Percentiles rank a stretch among this genome's conserved stretches.
These are phyloP conservation scores for Eulemur coronatus DNA, from an alignment of 2,797 vertebrate genomes.

Conservation along the genomic window DNA sequence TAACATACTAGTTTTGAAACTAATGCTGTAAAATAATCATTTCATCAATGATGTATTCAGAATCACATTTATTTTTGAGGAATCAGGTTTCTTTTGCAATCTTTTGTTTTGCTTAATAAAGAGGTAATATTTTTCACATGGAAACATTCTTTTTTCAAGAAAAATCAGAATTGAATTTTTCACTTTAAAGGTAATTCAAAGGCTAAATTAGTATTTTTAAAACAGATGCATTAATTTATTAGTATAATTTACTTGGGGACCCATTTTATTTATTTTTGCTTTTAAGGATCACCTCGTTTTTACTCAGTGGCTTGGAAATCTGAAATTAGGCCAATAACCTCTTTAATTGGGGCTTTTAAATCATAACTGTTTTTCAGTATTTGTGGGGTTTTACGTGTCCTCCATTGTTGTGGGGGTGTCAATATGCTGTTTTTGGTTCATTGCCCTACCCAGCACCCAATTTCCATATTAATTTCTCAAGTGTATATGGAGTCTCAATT, in stretches of 20 bases:
- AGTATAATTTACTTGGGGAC: background rate
- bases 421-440: background rate
- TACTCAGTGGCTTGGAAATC: background rate
- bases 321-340: background rate
- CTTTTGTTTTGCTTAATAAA: background rate
- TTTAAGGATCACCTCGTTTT: background rate
- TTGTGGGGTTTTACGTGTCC: background rate
- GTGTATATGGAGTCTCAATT: background rate
- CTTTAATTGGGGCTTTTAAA: background rate
- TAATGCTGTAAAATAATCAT: background rate
- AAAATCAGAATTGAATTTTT: background rate
- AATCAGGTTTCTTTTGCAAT: background rate
- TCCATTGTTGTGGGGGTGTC: background rate
- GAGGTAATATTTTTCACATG: background rate
- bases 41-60: background rate
- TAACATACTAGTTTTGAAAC: constrained; percentile 36
- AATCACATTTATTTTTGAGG: background rate
- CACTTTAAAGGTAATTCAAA: constrained; percentile 1
- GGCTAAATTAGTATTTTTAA: background rate
- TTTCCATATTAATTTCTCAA: background rate
- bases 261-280: background rate
- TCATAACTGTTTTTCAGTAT: background rate
- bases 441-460: background rate
- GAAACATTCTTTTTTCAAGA: background rate
- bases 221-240: background rate